Percentiles rank a stretch among this genome's conserved stretches.
These are phyloP conservation scores for Crenuchus spilurus DNA, from an alignment of 2,797 vertebrate genomes.

Conservation along the genomic window DNA sequence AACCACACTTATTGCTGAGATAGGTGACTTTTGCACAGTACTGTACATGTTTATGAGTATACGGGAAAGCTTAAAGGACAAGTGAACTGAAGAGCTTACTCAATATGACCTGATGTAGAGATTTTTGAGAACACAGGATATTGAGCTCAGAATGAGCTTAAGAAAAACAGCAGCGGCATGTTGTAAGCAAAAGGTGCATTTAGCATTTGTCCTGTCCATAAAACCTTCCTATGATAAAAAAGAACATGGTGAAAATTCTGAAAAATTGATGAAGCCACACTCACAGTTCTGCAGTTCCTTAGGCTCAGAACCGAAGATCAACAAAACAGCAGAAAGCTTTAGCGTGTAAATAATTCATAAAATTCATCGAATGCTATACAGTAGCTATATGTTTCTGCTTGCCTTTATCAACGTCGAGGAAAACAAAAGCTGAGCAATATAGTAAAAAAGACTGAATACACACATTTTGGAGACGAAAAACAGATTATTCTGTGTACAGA, in stretches of 20 bases:
- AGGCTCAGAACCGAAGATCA: background rate
- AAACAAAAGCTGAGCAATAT: background rate
- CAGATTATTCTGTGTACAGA: conserved; percentile 9
- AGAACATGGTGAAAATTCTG: background rate
- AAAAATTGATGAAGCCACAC: background rate
- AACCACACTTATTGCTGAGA: no score
- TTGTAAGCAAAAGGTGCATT: background rate
- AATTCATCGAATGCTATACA: background rate
- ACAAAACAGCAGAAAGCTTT: background rate
- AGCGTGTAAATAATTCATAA: background rate
- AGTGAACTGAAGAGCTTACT: no score
- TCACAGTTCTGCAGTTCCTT: background rate
- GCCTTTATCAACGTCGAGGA: background rate
- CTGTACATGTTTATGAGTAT: no score
- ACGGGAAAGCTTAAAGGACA: no score
- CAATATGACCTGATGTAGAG: no score
- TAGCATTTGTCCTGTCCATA: background rate
- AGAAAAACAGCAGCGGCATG: no score
- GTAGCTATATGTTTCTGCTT: background rate
- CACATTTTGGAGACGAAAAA: background rate
- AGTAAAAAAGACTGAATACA: background rate
- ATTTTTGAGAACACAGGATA: no score
- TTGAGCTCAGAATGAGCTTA: no score
- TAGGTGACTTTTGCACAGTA: no score
- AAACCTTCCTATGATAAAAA: no score